phyloP scores from a whole-genome alignment of 2,113 vertebrate genomes.

The Plecotus auritus region DNA sequence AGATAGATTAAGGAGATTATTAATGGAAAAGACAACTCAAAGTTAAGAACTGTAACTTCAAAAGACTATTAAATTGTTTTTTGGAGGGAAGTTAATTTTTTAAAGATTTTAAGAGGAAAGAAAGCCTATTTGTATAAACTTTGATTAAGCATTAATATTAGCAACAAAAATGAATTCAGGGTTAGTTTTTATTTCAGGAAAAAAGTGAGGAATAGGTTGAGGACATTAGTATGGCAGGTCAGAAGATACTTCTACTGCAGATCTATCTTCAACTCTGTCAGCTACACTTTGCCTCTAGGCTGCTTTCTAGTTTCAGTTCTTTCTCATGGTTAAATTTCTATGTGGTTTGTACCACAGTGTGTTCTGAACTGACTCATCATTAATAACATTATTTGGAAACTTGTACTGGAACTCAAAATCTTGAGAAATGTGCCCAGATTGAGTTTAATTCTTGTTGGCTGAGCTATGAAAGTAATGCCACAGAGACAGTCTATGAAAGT shows the following conservation, averaged over 20 bases:
- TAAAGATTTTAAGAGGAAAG: not conserved
- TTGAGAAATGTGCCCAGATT: not conserved
- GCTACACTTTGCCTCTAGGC: not conserved
- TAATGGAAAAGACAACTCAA: not conserved
- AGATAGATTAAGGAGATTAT: not conserved
- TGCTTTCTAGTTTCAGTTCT: not conserved
- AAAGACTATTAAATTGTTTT: not conserved
- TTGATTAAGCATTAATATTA: not conserved
- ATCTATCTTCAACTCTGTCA: not conserved
- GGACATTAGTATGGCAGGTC: not conserved
- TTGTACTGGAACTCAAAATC: not conserved
- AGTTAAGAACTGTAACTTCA: not conserved
- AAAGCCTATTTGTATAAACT: not conserved
- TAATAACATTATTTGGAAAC: not conserved
- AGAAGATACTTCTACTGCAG: not conserved
- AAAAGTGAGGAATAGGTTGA: not conserved
- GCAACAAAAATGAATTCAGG: not conserved
- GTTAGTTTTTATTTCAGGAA: not conserved
- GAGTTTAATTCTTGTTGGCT: not conserved
- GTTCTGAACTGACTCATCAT: slow-evolving; percentile 4
- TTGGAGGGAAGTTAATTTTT: not conserved
- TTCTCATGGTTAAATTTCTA: not conserved
- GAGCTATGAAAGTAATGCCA: not conserved
- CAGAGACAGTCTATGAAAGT: not conserved
- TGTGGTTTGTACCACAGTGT: not conserved